These are phyloP conservation scores for Panonychus citri DNA, from an alignment of 1,140 invertebrate species.

Conservation along the genomic window DNA sequence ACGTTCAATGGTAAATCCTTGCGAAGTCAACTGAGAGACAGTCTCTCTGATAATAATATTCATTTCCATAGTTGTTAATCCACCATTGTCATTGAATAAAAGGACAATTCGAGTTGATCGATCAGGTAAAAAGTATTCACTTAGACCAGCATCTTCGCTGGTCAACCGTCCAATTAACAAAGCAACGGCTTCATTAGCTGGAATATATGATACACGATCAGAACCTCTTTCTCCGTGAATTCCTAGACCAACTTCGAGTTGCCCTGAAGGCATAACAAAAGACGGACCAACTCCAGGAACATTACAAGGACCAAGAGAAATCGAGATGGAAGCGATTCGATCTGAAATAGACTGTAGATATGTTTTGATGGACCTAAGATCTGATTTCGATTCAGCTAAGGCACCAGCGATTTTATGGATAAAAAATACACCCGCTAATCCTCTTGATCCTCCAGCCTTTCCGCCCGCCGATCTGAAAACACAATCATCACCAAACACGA, in stretches of 20 bases:
- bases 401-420: constrained; percentile 51
- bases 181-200: constrained; percentile 24
- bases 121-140: constrained; percentile 23
- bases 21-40: constrained; percentile 27
- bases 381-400: constrained; percentile 35
- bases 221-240: constrained; percentile 67
- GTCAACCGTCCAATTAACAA: constrained; percentile 28
- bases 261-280: constrained; percentile 37
- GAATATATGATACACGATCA: constrained; percentile 34
- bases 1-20: constrained; percentile 25
- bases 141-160: constrained; percentile 14
- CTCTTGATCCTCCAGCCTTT: constrained; percentile 36
- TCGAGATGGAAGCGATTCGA: constrained; percentile 42
- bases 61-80: constrained; percentile 47
- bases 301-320: constrained; percentile 42
- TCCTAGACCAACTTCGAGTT: constrained; percentile 58
- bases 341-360: constrained; percentile 16
- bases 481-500: constrained; percentile 47
- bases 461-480: constrained; percentile 25
- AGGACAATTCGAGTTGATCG: constrained; percentile 37
- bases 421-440: constrained; percentile 46
- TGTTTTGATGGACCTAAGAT: constrained; percentile 30
- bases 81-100: constrained; percentile 57
- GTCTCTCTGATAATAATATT: constrained; percentile 44
- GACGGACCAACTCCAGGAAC: constrained; percentile 38